Conservation (phyloP, 2,797 vertebrate species). For the Danio aesculapii region DNA sequence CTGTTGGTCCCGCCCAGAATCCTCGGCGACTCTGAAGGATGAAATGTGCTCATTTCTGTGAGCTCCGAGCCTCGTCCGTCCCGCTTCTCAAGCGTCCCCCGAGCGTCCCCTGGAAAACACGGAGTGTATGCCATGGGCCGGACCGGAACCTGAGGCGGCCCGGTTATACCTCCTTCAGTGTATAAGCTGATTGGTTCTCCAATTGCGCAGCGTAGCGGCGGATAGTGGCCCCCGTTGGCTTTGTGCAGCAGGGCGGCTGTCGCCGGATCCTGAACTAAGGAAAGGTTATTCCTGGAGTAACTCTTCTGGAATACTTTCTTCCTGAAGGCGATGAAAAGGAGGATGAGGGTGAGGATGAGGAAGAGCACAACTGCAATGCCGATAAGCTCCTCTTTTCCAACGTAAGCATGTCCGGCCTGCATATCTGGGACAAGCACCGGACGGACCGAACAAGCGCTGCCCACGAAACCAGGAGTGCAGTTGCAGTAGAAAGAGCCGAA, state of each 20-base stretch:
- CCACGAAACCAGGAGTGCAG: conserved; percentile 91
- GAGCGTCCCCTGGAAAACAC: conserved; percentile 91
- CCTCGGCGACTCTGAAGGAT: conserved; percentile 88
- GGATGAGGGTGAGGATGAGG: conserved; percentile 87
- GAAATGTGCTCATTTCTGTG: conserved; percentile 96
- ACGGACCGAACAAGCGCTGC: conserved; percentile 88
- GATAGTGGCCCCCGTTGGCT: conserved; percentile 91
- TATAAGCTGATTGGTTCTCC: conserved; percentile 91
- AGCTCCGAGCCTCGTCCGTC: conserved; percentile 86
- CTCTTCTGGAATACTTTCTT: conserved; percentile 96
- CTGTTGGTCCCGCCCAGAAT: conserved; percentile 85
- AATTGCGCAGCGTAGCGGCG: conserved; percentile 81
- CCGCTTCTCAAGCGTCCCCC: conserved; percentile 89
- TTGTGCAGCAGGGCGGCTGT: conserved; percentile 93
- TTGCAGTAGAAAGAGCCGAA: conserved; percentile 96
- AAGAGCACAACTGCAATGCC: conserved; percentile 93
- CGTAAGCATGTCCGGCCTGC: conserved; percentile 92
- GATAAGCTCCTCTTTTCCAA: conserved; percentile 95
- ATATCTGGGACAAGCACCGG: conserved; percentile 95
- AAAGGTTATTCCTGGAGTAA: conserved; percentile 94
- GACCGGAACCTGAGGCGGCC: conserved; percentile 93
- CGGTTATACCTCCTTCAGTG: conserved; percentile 80
- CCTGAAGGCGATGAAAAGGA: conserved; percentile 92
- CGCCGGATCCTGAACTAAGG: conserved; percentile 93
- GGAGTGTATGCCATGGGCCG: conserved; percentile 96